Percentiles rank a stretch among this genome's conserved stretches.
Evolutionary conservation across 1,140 invertebrate species (phyloP).

Genomic region (Druon quercuslanigerum): DNA sequence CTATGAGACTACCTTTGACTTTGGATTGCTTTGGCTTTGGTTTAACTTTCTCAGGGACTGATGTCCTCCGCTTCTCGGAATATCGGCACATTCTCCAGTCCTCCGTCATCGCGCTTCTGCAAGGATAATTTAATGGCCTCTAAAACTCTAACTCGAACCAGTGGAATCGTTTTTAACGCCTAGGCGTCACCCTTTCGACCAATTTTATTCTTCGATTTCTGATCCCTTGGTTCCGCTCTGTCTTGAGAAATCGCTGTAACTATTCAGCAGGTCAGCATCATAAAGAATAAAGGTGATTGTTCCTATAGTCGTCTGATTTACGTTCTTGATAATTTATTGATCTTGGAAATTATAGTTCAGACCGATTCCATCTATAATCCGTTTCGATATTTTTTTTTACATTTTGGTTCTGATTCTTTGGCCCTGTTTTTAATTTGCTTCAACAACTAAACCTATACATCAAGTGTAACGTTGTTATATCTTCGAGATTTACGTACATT

Average conservation of each 20-base stretch:
- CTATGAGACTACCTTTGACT: neutral
- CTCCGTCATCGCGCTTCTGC: slow-evolving; percentile 20
- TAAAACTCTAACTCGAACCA: slow-evolving; percentile 26
- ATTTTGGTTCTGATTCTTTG: too few species aligned
- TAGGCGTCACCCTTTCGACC: slow-evolving; percentile 4
- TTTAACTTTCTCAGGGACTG: slow-evolving; percentile 23
- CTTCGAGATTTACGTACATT: too few species aligned
- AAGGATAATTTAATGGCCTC: slow-evolving; percentile 29
- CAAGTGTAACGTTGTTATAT: too few species aligned
- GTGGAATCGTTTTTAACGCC: slow-evolving; percentile 27
- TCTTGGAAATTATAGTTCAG: neutral
- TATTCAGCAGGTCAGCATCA: neutral
- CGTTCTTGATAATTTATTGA: slow-evolving; percentile 1
- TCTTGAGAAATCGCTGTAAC: neutral
- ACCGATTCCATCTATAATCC: too few species aligned
- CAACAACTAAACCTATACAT: too few species aligned
- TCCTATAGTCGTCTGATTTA: neutral
- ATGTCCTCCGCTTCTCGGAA: slow-evolving; percentile 18
- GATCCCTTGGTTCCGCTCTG: slow-evolving; percentile 14
- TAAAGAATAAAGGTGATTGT: neutral
- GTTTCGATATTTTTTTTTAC: too few species aligned
- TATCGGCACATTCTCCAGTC: slow-evolving; percentile 21
- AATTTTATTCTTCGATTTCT: slow-evolving; percentile 20
- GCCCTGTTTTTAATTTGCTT: too few species aligned
- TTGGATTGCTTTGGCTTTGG: neutral